Conservation (phyloP, 2,888 invertebrate genomes). For the Erebia aethiops region DNA sequence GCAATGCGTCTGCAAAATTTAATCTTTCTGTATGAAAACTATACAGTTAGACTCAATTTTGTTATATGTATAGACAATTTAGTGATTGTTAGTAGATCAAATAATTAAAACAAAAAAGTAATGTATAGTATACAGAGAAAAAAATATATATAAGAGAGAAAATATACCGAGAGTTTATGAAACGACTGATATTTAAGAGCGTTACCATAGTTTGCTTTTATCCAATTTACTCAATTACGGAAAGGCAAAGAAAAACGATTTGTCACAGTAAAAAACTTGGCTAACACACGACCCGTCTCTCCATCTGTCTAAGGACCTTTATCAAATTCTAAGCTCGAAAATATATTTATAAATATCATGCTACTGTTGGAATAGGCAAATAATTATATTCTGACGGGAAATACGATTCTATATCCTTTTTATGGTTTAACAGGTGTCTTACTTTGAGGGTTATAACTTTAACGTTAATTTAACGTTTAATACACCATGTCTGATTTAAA, state of each 20-base stretch:
- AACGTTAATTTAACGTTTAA: too few species aligned
- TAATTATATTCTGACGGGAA: too few species aligned
- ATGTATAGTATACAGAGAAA: too few species aligned
- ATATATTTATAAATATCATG: slow-evolving; percentile 21
- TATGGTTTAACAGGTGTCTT: too few species aligned
- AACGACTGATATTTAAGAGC: neutral
- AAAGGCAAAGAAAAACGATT: slow-evolving; percentile 61
- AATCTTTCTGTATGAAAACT: slow-evolving; percentile 7
- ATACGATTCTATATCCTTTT: neutral
- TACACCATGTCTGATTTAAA: neutral
- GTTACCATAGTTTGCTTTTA: slow-evolving; percentile 47
- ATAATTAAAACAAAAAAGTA: too few species aligned
- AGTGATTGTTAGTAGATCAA: neutral
- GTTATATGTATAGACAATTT: neutral
- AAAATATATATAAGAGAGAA: too few species aligned
- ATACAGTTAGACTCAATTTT: neutral
- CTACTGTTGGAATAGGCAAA: too few species aligned
- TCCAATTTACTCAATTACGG: slow-evolving; percentile 69
- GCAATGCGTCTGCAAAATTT: slow-evolving; percentile 18
- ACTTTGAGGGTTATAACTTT: too few species aligned
- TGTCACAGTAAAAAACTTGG: slow-evolving; percentile 66
- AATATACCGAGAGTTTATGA: neutral
- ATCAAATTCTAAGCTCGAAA: slow-evolving; percentile 18
- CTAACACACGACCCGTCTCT: slow-evolving; percentile 57
- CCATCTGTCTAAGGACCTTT: slow-evolving; percentile 55